Base-by-base conservation (phyloP, 1,140 invertebrate genomes). In the Drosophila takahashii region DNA sequence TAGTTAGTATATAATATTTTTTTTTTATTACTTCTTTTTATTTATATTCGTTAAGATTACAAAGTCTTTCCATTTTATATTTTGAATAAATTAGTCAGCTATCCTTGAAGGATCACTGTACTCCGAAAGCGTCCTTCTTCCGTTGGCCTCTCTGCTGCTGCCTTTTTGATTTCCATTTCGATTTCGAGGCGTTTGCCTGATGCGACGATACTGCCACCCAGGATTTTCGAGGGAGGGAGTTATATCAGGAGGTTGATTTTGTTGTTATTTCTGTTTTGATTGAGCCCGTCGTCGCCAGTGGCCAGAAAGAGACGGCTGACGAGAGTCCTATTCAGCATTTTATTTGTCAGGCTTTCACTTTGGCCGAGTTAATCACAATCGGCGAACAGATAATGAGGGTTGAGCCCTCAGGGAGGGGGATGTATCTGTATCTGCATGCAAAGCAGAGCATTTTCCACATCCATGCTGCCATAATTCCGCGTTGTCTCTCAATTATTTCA, bases 91-190 rank as follows among this genome's bases (percentile, higher is more conserved):
- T n/a, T n/a, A n/a, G 3, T 27, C 5, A 8, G 3, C 6, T 0
- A 26, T 41, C 37, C 9, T 37, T 22, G 4, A 39, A 9, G 2
- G 8, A 2, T 2, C 18, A 70, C 67, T 57, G 67, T 71, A 48
- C 27, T n/a, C 10, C 3, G 0, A 0, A 39, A 34, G 42, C 16
- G 74, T 77, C 61, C 58, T 53, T 62, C 42, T 53, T 85, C 29
- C 57, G 76, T 67, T 73, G 62, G 60, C 65, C 47, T 60, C 41
- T 29, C 53, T 45, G 65, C 58, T 62, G 67, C 66, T 91, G 89
- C 89, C 89, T 91, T 91, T 91, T 91, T 91, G 89, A 91, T 91
- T 91, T 89, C 78, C 75, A 91, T 91, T 91, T 86, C 90, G 89
- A 91, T 91, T 91, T 85, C 72, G 79, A 91, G 89, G 89, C 89